A percentile compares a stretch with the other conserved stretches of the same genome.
phyloP scores from a whole-genome alignment of 2,113 vertebrate species.

The Peromyscus maniculatus region DNA sequence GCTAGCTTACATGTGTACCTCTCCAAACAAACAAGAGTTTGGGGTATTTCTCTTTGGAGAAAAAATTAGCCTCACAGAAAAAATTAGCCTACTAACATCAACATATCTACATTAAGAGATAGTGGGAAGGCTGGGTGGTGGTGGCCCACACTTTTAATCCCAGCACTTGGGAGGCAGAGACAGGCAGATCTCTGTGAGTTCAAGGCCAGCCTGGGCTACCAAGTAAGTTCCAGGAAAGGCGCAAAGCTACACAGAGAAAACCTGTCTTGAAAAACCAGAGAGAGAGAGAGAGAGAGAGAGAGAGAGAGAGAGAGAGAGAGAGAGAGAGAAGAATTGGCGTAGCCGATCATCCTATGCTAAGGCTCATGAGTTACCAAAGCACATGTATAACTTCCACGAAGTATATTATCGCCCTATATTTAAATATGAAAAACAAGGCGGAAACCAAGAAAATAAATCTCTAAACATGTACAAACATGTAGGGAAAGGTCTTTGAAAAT shows the following conservation, averaged over 20 bases:
- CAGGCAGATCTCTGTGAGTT: too few species aligned
- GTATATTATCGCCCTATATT: background rate
- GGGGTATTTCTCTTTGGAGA: background rate
- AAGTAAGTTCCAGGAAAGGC: too few species aligned
- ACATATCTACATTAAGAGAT: background rate
- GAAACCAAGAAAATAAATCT: background rate
- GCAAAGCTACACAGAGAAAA: too few species aligned
- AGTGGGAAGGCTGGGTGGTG: background rate
- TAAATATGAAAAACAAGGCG: background rate
- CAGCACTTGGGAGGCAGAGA: too few species aligned
- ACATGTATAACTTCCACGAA: background rate
- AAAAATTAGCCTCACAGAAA: background rate
- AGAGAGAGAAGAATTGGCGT: background rate
- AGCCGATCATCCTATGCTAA: background rate
- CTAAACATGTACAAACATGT: background rate
- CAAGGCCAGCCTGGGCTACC: too few species aligned
- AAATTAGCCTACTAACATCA: background rate
- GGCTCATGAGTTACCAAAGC: background rate
- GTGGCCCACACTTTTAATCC: too few species aligned
- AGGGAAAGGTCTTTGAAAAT: background rate
- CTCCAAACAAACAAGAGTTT: background rate
- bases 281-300: too few species aligned
- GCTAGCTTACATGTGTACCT: background rate
- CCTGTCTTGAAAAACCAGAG: too few species aligned
- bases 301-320: too few species aligned